A percentile compares a stretch with the other conserved stretches of the same genome.
Conservation (phyloP, 37 sponge, comb jelly and placozoan genomes). For the Beroe ovata region DNA sequence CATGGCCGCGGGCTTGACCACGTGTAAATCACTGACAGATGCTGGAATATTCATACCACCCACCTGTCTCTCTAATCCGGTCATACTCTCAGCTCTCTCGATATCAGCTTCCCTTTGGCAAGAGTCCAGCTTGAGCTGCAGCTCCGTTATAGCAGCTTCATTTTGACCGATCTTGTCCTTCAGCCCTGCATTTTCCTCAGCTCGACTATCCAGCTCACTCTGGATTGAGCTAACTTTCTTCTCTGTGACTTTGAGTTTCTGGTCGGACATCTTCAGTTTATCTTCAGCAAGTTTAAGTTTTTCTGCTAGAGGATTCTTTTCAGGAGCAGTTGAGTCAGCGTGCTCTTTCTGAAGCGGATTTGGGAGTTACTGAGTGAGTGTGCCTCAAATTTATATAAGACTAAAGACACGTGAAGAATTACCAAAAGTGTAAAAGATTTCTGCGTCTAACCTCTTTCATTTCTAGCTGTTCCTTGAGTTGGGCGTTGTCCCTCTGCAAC, state of each 20-base stretch:
- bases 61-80: neutral
- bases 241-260: neutral
- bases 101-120: neutral
- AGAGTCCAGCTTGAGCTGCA: neutral
- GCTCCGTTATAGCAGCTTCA: neutral
- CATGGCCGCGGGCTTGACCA: too few relatives aligned
- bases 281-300: neutral
- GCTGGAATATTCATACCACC: too few relatives aligned
- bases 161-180: neutral
- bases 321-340: neutral
- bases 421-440: too few relatives aligned
- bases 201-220: neutral
- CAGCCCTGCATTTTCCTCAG: neutral
- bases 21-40: too few relatives aligned
- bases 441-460: neutral
- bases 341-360: neutral
- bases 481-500: slow-evolving; percentile 26
- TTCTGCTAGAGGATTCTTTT: neutral
- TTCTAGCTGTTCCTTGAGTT: slow-evolving; percentile 7
- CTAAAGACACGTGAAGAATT: too few relatives aligned
- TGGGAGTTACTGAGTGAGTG: neutral
- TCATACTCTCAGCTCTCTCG: neutral
- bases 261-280: neutral
- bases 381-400: neutral
- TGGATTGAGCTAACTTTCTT: neutral